These are phyloP conservation scores for Paedocypris sp. DNA, from an alignment of 2,113 vertebrate species.

Conservation along the genomic window DNA sequence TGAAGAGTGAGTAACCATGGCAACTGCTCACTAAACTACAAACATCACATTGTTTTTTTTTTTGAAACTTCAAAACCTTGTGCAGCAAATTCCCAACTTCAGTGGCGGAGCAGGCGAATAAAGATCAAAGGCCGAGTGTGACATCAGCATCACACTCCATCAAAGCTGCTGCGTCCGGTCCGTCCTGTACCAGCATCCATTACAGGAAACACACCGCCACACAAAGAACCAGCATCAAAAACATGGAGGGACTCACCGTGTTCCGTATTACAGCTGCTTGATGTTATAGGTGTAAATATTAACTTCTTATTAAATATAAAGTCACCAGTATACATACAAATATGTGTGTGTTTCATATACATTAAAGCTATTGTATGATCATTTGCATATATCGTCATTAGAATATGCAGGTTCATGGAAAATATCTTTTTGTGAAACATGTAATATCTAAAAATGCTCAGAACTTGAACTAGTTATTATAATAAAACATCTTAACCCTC, in stretches of 20 bases:
- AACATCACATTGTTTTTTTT: conserved; percentile 2
- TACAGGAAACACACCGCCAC: neutral
- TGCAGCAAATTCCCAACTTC: neutral
- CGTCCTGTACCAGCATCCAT: neutral
- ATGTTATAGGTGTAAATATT: too few relatives aligned
- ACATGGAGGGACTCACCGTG: neutral
- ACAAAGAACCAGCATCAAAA: neutral
- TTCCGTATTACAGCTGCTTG: too few relatives aligned
- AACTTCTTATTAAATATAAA: too few relatives aligned
- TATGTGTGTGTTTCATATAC: too few relatives aligned
- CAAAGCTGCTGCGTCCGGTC: neutral
- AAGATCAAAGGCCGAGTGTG: neutral
- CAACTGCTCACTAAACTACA: conserved; percentile 11
- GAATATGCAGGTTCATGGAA: too few relatives aligned
- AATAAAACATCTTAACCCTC: too few relatives aligned
- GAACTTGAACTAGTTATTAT: too few relatives aligned
- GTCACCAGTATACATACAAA: too few relatives aligned
- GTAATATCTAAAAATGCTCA: too few relatives aligned
- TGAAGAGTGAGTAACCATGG: neutral
- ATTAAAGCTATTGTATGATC: too few relatives aligned
- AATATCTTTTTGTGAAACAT: too few relatives aligned
- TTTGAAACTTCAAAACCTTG: conserved; percentile 8
- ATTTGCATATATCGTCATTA: too few relatives aligned
- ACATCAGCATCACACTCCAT: neutral
- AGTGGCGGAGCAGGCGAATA: neutral